A percentile compares a stretch with the other conserved stretches of the same genome.
Evolutionary conservation across 2,113 vertebrate genomes (phyloP).

Genomic region (Zosterops borbonicus): DNA sequence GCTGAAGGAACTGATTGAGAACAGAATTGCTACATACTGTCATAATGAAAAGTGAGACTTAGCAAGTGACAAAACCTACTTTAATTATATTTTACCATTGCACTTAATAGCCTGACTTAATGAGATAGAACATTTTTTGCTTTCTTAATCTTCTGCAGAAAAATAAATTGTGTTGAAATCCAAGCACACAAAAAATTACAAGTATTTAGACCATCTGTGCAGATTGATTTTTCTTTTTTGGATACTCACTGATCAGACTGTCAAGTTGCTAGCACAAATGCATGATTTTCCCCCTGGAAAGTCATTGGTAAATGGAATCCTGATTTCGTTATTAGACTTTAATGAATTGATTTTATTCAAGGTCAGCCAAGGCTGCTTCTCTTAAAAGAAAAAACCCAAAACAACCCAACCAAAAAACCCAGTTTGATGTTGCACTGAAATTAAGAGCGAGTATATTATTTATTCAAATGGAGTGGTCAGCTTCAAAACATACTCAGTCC

Average conservation of each 20-base stretch:
- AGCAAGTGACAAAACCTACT: neutral
- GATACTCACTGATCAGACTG: neutral
- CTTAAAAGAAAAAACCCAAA: neutral
- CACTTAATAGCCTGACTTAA: neutral
- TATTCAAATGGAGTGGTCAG: neutral
- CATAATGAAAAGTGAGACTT: neutral
- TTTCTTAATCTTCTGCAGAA: neutral
- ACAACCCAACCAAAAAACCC: neutral
- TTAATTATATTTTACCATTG: neutral
- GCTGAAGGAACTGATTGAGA: neutral
- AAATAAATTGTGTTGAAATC: neutral
- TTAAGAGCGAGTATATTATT: neutral
- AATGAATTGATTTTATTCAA: neutral
- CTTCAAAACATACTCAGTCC: neutral
- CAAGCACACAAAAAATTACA: neutral
- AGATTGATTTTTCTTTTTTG: neutral
- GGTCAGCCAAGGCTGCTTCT: neutral
- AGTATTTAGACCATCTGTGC: constrained; percentile 3
- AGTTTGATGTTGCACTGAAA: neutral
- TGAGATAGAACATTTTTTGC: neutral
- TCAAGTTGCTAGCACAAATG: neutral
- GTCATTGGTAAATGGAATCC: neutral
- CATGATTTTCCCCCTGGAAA: neutral
- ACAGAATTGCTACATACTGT: neutral
- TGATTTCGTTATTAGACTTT: neutral